Percentiles rank a stretch among this genome's conserved stretches.
phyloP scores from a whole-genome alignment of 2,113 vertebrate genomes.

The Etia nguti region DNA sequence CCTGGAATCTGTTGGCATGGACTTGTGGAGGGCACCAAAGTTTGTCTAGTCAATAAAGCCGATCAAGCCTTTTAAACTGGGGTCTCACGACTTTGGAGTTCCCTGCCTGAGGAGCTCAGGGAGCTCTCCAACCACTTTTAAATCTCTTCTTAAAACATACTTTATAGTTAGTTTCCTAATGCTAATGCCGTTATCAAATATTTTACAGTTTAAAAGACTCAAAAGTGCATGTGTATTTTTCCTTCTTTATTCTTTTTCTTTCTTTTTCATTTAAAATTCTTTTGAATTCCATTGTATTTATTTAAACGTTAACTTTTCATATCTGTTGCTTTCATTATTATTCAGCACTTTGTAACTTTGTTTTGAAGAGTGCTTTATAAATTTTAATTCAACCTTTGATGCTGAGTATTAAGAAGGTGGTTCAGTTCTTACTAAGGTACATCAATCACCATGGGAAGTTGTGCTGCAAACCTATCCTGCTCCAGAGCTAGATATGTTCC shows the following conservation, averaged over 20 bases:
- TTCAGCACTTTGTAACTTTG: background rate
- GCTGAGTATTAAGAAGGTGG: background rate
- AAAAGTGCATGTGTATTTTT: background rate
- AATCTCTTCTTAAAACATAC: background rate
- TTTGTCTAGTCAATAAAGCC: background rate
- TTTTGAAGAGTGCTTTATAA: background rate
- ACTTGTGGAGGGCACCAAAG: background rate
- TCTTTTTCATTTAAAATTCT: background rate
- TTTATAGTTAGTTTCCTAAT: too few species aligned
- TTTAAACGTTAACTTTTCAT: background rate
- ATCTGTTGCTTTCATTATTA: background rate
- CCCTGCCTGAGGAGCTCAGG: background rate
- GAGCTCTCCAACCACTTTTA: background rate
- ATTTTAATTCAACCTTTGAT: background rate
- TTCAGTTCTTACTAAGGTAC: background rate
- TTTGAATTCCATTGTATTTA: background rate
- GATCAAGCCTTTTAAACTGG: fast-evolving
- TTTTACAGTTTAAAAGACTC: too few species aligned
- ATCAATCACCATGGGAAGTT: background rate
- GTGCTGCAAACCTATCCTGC: background rate
- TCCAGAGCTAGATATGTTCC: background rate
- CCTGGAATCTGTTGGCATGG: background rate
- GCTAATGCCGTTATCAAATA: too few species aligned
- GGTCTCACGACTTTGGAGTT: background rate
- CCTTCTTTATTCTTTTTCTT: fast-evolving